Base-by-base conservation (phyloP, 2,113 vertebrate species). In the Heloderma charlesbogerti region DNA sequence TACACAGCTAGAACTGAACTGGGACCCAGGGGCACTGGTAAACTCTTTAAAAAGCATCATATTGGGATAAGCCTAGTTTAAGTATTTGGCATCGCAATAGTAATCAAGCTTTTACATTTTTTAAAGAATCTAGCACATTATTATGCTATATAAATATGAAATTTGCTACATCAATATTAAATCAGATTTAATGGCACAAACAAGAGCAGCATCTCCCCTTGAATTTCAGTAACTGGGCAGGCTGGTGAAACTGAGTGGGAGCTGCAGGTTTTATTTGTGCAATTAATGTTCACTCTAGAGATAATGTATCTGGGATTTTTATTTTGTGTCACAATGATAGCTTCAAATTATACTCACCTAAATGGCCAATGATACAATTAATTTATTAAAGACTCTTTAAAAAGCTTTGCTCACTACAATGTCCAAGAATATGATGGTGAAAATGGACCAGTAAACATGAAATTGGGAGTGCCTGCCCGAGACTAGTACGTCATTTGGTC, bases 341-440 rank as follows among this genome's bases (percentile, higher is more conserved):
- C 34, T 92, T 93, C 0, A 0, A 31, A 29, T 80, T 71, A 1
- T 57, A 57, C 29, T 63, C 9, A 74, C 20, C 60, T 72, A 74
- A 29, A 0, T 29, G 84, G 29, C 20, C 3, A 74, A 1, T 4
- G 1, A 77, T 27, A 63, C 45, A 63, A 66, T 81, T 87, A 43
- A 6, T 22, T 92, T 8, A 78, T 78, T 75, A 92, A 79, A 87
- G 88, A 51, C 40, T 25, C 48, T 18, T 57, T 83, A 82, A 92
- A 93, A 54, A 77, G 84, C 82, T 3, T 1, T 63, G 88, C 90
- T 95, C 84, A 74, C 63, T 51, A 84, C 51, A 89, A 0, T 43
- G 86, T 80, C 40, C 81, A 93, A 79, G 31, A 51, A 1, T 79
- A 13, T 51, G 78, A 15, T 31, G 51, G 27, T 80, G 29, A 80